phyloP scores from a whole-genome alignment of 2,888 invertebrate genomes.

The Lasioglossum zephyrum region DNA sequence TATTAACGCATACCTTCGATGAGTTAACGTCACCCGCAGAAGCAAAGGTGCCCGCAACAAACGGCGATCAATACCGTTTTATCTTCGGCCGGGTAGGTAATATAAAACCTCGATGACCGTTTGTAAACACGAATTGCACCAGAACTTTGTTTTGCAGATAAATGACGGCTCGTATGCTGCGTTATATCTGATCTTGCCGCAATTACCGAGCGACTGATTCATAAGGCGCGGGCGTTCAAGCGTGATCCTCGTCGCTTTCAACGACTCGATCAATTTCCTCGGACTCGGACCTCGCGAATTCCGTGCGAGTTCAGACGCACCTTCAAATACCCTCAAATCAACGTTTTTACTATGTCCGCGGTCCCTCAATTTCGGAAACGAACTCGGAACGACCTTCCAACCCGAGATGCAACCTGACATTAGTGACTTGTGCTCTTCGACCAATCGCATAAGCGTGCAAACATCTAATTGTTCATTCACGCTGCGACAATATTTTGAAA shows the following conservation, averaged over 20 bases:
- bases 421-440: not conserved
- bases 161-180: conserved; percentile 52
- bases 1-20: conserved; percentile 20
- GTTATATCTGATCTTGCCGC: conserved; percentile 66
- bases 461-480: no score
- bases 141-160: conserved; percentile 65
- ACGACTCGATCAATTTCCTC: conserved; percentile 45
- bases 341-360: conserved; percentile 37
- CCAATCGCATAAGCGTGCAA: no score
- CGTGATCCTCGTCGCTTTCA: conserved; percentile 35
- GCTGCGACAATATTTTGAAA: no score
- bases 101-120: conserved; percentile 19
- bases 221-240: conserved; percentile 51
- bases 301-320: not conserved
- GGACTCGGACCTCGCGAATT: conserved; percentile 13
- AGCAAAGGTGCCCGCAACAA: conserved; percentile 33
- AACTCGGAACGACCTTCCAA: conserved; percentile 12
- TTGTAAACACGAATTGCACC: conserved; percentile 63
- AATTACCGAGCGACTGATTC: conserved; percentile 66
- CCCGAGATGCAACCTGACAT: not conserved
- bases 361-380: conserved; percentile 21
- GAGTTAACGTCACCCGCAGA: conserved; percentile 24
- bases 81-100: conserved; percentile 17
- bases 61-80: conserved; percentile 34
- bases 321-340: conserved; percentile 29